phyloP scores from a whole-genome alignment of 2,797 vertebrate genomes.

The Parauchenoglanis ngamensis region DNA sequence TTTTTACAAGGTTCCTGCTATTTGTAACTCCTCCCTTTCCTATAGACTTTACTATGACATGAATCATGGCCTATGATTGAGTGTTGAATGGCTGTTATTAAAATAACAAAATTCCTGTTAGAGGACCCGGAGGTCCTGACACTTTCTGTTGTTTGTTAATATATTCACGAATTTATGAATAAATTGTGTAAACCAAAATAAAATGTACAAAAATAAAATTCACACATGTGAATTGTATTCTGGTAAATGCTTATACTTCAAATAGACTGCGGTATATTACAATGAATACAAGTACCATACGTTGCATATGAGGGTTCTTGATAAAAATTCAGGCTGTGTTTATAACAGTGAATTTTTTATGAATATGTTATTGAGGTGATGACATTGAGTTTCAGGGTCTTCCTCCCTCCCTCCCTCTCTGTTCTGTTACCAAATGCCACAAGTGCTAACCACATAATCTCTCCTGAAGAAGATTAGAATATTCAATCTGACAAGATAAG shows the following conservation, averaged over 20 bases:
- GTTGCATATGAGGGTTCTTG: no score
- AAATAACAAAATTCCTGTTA: neutral
- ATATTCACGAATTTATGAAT: neutral
- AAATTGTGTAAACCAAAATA: neutral
- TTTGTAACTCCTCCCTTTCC: neutral
- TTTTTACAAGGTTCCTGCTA: neutral
- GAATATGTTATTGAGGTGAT: conserved; percentile 53
- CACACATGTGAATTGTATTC: neutral
- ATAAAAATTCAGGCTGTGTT: neutral
- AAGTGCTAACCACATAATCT: conserved; percentile 71
- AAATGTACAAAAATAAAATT: neutral
- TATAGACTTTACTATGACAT: neutral
- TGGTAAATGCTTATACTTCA: neutral
- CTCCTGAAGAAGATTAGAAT: conserved; percentile 73
- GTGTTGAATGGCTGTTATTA: neutral
- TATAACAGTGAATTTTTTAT: neutral
- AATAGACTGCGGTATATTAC: neutral
- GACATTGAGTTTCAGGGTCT: conserved; percentile 43
- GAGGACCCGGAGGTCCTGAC: neutral
- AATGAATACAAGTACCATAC: neutral
- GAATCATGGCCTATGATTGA: neutral
- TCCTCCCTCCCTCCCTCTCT: conserved; percentile 52
- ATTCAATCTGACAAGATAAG: conserved; percentile 68
- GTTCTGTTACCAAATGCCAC: conserved; percentile 57
- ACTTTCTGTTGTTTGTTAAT: neutral